phyloP scores from a whole-genome alignment of 1,140 invertebrate species.

The Drosophila pectinifera region DNA sequence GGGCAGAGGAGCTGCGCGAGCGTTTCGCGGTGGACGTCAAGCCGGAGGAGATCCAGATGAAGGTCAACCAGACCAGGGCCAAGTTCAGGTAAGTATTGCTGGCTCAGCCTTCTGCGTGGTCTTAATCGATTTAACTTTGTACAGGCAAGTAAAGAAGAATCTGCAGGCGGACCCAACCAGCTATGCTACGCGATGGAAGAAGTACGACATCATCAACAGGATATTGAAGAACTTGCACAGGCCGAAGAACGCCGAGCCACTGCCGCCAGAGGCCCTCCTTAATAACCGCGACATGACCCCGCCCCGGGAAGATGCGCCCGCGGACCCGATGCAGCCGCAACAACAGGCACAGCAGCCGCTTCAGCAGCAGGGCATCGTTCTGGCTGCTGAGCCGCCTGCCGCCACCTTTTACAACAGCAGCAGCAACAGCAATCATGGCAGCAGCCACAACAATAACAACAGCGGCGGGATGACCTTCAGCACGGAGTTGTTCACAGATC shows the following conservation, averaged over 20 bases:
- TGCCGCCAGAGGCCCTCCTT: constrained; percentile 68
- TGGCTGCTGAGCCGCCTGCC: constrained; percentile 16
- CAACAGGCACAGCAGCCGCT: constrained; percentile 27
- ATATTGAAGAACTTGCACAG: constrained; percentile 78
- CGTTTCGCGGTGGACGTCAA: constrained; percentile 74
- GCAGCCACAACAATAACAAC: constrained; percentile 51
- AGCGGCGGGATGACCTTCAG: constrained; percentile 58
- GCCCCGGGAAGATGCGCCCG: constrained; percentile 48
- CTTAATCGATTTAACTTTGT: background rate
- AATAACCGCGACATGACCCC: constrained; percentile 77
- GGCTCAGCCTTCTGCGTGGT: no score
- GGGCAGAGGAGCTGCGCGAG: constrained; percentile 73
- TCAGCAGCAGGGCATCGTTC: constrained; percentile 19
- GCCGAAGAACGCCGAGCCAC: constrained; percentile 74
- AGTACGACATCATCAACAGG: constrained; percentile 72
- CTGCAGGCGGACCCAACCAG: constrained; percentile 56
- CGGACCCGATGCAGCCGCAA: constrained; percentile 24
- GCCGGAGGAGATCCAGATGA: constrained; percentile 79
- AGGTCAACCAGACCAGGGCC: constrained; percentile 79
- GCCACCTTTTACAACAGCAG: constrained; percentile 42
- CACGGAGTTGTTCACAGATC: constrained; percentile 76
- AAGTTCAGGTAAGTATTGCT: constrained; percentile 65
- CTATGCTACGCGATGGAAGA: constrained; percentile 73
- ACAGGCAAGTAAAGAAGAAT: constrained; percentile 71
- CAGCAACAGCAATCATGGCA: constrained; percentile 47